These are phyloP conservation scores for Pelagia noctiluca DNA, from an alignment of 30 jellyfish, hydroid and myxozoan species.

Conservation along the genomic window DNA sequence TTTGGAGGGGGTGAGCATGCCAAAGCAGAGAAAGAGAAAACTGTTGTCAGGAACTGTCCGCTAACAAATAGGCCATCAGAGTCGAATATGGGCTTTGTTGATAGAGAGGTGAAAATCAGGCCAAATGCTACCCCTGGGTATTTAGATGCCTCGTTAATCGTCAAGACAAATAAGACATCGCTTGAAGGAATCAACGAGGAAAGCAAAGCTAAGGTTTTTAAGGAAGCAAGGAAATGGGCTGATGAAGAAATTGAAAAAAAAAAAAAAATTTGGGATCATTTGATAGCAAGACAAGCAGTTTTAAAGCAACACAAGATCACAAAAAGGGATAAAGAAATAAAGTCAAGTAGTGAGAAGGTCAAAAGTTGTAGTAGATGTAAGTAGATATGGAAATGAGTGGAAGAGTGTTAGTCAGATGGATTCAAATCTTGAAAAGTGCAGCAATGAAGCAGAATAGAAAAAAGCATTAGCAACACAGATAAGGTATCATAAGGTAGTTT, in stretches of 20 bases:
- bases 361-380: neutral
- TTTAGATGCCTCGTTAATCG: neutral
- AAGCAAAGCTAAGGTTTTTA: slow-evolving; percentile 12
- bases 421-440: neutral
- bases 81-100: neutral
- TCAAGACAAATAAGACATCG: neutral
- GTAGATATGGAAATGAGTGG: slow-evolving; percentile 15
- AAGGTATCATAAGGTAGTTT: neutral
- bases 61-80: neutral
- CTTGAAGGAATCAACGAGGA: slow-evolving; percentile 18
- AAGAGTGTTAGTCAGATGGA: neutral
- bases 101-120: slow-evolving; percentile 7
- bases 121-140: slow-evolving; percentile 37
- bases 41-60: slow-evolving; percentile 5
- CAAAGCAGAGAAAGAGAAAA: neutral
- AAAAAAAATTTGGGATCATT: neutral
- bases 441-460: neutral
- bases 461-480: slow-evolving; percentile 6
- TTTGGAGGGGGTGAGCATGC: slow-evolving; percentile 2
- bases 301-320: neutral
- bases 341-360: slow-evolving; percentile 20
- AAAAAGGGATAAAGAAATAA: slow-evolving; percentile 8
- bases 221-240: slow-evolving; percentile 33
- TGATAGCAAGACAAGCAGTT: slow-evolving; percentile 14
- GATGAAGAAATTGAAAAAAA: slow-evolving; percentile 22